Base-by-base conservation (phyloP, 1,140 invertebrate species). In the Eumaeus atala region DNA sequence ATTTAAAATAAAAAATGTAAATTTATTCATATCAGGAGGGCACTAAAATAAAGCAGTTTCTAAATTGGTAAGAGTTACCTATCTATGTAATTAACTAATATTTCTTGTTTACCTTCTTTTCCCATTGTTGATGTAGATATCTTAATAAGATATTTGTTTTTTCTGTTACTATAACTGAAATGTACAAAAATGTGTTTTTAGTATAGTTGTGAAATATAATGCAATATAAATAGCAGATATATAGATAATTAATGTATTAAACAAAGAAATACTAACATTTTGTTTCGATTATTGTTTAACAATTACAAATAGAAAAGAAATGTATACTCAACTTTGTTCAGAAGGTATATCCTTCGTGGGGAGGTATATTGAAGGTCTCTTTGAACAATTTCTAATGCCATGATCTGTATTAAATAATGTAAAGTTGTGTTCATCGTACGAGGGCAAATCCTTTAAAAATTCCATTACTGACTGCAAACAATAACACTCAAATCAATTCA, bases 71-170 rank as follows among this genome's bases (percentile, higher is more conserved):
- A 40, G n/a, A 40, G 14, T 40, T 10, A 12, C 11, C 0, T n/a
- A n/a, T 12, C 11, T 12, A 12, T 11, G 12, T 42, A 42, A 42
- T 12, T 16, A 14, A n/a, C 16, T 8, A 44, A 44, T 17, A 44
- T 12, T 17, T 17, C 16, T 9, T 47, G 47, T 35, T 56, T 90
- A 92, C 92, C 90, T 97, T 97, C 89, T 96, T 97, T 71, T 97
- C 95, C 95, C 95, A 97, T 87, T 96, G 95, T 72, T 97, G 95
- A 69, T 97, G 96, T 56, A 98, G 90, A 83, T 96, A 98, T 88
- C 96, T 92, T 69, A 98, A 83, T 53, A 98, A 88, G 64, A 98
- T 97, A 74, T 96, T 97, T 47, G 95, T 95, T 88, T 97, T 97
- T 84, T 98, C 96, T 77, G 96, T 97, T 18, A 97, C 96, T 81